Evolutionary conservation across 2,113 vertebrate genomes (phyloP).

Genomic region (Thamnophis sirtalis): DNA sequence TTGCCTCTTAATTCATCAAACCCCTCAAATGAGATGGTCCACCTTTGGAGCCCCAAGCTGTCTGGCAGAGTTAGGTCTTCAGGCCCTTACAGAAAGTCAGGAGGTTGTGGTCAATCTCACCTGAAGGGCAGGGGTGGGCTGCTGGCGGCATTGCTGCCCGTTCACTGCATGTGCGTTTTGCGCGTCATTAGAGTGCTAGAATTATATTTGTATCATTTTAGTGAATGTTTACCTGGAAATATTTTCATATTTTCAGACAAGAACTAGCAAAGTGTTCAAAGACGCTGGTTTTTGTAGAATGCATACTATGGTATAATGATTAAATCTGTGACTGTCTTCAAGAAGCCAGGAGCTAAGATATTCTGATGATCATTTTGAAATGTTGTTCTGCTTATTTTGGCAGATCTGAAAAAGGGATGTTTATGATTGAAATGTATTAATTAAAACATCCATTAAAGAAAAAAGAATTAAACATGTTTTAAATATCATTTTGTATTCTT

Average conservation of each 20-base stretch:
- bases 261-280: constrained; percentile 40
- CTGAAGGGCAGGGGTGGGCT: no score
- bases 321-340: constrained; percentile 52
- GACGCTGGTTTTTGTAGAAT: constrained; percentile 26
- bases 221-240: constrained; percentile 29
- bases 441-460: background rate
- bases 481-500: no score
- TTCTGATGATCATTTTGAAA: background rate
- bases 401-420: constrained; percentile 40
- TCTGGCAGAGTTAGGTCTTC: no score
- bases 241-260: constrained; percentile 40
- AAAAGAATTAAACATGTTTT: background rate
- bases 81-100: no score
- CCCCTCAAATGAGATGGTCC: no score
- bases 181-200: constrained; percentile 22
- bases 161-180: no score
- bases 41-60: no score
- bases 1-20: no score
- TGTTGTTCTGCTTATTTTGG: constrained; percentile 37
- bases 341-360: constrained; percentile 30
- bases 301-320: constrained; percentile 29
- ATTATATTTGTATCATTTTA: constrained; percentile 25
- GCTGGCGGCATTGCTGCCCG: no score
- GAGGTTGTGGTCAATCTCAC: no score
- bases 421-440: constrained; percentile 47